These are phyloP conservation scores for Rhombomys opimus DNA, from an alignment of 2,113 vertebrate genomes.

Conservation along the genomic window DNA sequence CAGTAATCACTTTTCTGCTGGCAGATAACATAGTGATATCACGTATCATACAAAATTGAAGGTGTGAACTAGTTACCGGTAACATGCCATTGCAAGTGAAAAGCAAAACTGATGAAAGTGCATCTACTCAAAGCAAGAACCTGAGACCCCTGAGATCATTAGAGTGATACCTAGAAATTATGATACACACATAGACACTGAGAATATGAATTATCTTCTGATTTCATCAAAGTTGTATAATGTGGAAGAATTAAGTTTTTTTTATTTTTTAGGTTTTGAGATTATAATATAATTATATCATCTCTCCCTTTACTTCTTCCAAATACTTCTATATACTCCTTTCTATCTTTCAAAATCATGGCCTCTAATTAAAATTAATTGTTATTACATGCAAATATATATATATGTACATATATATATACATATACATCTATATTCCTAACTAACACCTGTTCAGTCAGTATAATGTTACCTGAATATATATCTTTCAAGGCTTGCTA, in stretches of 20 bases:
- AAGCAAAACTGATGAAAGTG: background rate
- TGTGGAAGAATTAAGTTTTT: background rate
- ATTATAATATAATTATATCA: background rate
- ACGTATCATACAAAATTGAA: background rate
- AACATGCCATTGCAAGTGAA: background rate
- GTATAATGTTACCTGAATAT: background rate
- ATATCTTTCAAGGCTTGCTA: background rate
- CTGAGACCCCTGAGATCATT: background rate
- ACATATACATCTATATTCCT: background rate
- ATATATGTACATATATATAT: background rate
- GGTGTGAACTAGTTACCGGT: fast-evolving
- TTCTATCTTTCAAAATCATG: background rate
- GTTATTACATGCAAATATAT: background rate
- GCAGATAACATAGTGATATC: background rate
- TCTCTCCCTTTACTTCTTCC: background rate
- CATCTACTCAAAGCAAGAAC: background rate
- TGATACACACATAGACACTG: background rate
- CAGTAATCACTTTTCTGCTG: background rate
- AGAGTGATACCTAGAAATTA: background rate
- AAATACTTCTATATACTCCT: background rate
- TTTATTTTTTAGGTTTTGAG: background rate
- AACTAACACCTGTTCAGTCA: background rate
- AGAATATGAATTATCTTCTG: background rate
- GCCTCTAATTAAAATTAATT: background rate
- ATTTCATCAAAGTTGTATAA: background rate